Evolutionary conservation across 1,140 invertebrate species (phyloP), one percentile per base, ranked within the genome.

Genomic region (Caligus rogercresseyi): DNA sequence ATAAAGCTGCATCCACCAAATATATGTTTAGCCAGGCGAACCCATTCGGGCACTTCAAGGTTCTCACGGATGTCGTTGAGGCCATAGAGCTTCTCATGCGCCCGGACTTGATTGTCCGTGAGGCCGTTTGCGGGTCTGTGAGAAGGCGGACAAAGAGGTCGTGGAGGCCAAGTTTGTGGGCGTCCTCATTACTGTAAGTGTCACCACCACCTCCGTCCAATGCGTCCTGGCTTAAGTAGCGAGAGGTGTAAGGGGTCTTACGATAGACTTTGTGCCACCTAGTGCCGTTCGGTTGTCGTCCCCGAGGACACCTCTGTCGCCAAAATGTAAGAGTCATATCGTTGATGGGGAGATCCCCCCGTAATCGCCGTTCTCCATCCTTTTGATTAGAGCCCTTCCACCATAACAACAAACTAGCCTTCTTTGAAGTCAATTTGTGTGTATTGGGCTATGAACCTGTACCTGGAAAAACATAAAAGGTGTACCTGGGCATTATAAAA

Each of bases 1-100:
- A 79, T 66, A 25, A 78, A 61, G 25, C 76, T 72, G 68, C 79
- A 79, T 24, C 78, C 78, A 51, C 77, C 77, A 67, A 79, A 79
- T 19, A 79, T 70, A 55, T 76, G 73, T 68, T 77, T 77, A 67
- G 71, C 73, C 68, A 79, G 79, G 65, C 78, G 78, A 18, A 79
- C 69, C 78, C 78, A 79, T 70, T 78, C 77, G 3, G 78, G 77
- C 2, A 60, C 57, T 4, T 60, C 23, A 11, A 60, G 21, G 76
- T 78, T 16, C 73, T 74, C 63, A 74, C 74, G 2, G 78, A 78
- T 52, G 77, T 77, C 1, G 70, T 70, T 4, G 74, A 65, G 1
- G 71, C 67, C 70, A 79, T 79, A 21, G 72, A 74, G 57, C 23
- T 60, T 31, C 20, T 77, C 77, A 69, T 79, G 21, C 24, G 57